These are phyloP conservation scores for zebrafish (Danio rerio) DNA, from an alignment of 2,113 vertebrate species.

Conservation along the genomic window DNA sequence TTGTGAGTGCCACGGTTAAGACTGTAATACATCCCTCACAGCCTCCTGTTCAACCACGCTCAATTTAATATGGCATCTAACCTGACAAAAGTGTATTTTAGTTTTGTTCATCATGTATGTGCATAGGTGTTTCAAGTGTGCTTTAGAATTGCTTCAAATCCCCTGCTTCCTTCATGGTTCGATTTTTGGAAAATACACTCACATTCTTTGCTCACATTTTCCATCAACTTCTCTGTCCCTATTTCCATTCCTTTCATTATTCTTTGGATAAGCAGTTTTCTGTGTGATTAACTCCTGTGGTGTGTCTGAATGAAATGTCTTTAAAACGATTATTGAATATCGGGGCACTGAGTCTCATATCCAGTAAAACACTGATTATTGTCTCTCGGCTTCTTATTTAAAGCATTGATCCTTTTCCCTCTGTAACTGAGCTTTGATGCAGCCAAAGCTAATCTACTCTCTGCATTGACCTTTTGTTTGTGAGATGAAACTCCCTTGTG, in stretches of 20 bases:
- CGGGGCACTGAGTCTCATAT: neutral
- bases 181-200: neutral
- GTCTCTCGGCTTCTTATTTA: conserved; percentile 18
- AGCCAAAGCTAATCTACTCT: conserved; percentile 17
- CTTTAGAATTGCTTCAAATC: conserved; percentile 3
- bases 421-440: conserved; percentile 22
- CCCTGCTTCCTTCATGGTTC: conserved; percentile 4
- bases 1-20: neutral
- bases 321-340: conserved; percentile 1
- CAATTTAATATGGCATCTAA: neutral
- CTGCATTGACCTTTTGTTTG: conserved; percentile 3
- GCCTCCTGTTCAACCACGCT: neutral
- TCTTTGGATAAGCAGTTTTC: conserved; percentile 35
- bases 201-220: neutral
- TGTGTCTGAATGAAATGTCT: conserved; percentile 35
- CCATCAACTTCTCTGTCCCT: neutral
- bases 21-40: neutral
- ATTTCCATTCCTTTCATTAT: neutral
- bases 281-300: conserved; percentile 13
- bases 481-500: neutral
- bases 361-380: conserved; percentile 15
- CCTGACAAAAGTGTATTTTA: neutral
- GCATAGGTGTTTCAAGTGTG: neutral
- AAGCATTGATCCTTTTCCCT: neutral
- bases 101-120: neutral